phyloP scores from a whole-genome alignment of 1,140 invertebrate species.

The Hormaphis cornu region DNA sequence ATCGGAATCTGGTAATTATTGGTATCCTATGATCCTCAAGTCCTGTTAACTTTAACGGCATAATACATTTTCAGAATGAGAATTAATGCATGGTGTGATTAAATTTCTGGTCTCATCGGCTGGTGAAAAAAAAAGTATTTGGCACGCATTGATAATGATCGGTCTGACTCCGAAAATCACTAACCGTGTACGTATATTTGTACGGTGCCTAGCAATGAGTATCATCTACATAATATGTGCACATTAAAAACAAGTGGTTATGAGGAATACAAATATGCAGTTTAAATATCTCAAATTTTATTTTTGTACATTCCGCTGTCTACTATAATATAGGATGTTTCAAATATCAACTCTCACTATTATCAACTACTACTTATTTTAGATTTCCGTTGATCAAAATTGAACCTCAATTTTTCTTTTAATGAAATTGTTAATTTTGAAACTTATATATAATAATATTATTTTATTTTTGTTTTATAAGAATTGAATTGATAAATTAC shows the following conservation, averaged over 20 bases:
- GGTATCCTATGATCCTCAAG: not conserved
- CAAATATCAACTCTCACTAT: no score
- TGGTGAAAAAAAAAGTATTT: not conserved
- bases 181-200: constrained; percentile 4
- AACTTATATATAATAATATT: no score
- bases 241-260: not conserved
- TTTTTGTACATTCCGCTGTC: no score
- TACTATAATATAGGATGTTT: no score
- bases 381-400: no score
- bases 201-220: not conserved
- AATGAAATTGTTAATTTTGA: no score
- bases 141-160: constrained; percentile 15
- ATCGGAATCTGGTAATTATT: no score
- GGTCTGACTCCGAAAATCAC: not conserved
- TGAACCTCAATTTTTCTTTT: no score
- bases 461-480: no score
- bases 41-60: not conserved
- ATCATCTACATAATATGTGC: not conserved
- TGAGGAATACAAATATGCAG: constrained; percentile 19
- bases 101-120: not conserved
- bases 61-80: not conserved
- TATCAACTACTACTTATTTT: no score
- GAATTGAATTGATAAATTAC: no score
- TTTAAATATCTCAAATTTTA: no score
- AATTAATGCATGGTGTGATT: not conserved